phyloP scores from a whole-genome alignment of 2,113 vertebrate species.

The Orcinus orca region DNA sequence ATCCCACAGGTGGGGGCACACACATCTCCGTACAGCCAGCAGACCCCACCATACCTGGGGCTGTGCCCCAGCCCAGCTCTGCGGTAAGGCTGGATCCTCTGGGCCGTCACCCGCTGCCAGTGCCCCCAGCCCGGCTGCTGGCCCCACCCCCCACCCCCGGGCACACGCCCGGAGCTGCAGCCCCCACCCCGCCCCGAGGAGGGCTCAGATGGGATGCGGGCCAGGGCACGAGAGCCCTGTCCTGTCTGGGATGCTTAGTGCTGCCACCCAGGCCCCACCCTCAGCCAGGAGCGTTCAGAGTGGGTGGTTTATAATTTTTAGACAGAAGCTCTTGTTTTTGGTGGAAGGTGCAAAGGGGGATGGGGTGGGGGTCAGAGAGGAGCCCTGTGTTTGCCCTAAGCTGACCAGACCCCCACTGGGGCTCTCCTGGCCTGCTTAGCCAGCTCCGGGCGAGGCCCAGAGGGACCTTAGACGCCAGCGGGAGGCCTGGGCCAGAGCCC shows the following conservation, averaged over 20 bases:
- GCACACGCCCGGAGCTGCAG: not conserved
- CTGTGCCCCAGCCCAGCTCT: not conserved
- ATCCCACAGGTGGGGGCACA: not conserved
- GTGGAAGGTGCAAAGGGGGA: too few species aligned
- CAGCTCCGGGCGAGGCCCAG: not conserved
- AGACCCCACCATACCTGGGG: too few species aligned
- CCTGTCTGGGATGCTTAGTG: not conserved
- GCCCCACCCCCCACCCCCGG: too few species aligned
- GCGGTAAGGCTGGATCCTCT: not conserved
- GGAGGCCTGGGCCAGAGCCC: not conserved
- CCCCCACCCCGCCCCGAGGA: too few species aligned
- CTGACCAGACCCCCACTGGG: not conserved
- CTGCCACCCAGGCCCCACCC: not conserved
- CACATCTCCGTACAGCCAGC: not conserved
- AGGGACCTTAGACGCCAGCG: not conserved
- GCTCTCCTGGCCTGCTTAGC: not conserved
- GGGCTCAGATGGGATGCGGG: not conserved
- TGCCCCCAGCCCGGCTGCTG: not conserved
- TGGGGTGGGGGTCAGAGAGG: fast-evolving
- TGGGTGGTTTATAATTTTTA: fast-evolving
- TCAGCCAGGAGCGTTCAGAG: too few species aligned
- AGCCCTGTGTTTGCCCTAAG: not conserved
- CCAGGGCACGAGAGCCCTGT: not conserved
- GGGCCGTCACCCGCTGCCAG: not conserved
- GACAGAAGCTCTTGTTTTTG: not conserved